These are phyloP conservation scores for Callimorpha dominula DNA, from an alignment of 2,888 invertebrate genomes.

Conservation along the genomic window DNA sequence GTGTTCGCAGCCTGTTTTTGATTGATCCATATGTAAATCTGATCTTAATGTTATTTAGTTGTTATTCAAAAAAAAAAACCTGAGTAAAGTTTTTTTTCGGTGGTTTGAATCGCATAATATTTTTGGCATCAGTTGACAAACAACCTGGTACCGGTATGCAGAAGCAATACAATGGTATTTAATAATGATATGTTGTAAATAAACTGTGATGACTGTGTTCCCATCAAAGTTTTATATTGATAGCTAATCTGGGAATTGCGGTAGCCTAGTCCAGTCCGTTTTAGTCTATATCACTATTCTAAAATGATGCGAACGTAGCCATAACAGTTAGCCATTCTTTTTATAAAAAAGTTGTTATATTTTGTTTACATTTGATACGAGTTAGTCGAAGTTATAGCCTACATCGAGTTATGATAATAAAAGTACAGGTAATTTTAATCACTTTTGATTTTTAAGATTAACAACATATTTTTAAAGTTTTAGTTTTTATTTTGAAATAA, in stretches of 20 bases:
- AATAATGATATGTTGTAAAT: slow-evolving; percentile 43
- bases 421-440: slow-evolving; percentile 83
- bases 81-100: slow-evolving; percentile 25
- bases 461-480: slow-evolving; percentile 75
- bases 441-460: slow-evolving; percentile 73
- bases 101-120: slow-evolving; percentile 48
- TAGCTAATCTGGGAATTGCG: slow-evolving; percentile 39
- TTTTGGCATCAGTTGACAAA: slow-evolving; percentile 45
- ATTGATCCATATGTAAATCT: slow-evolving; percentile 31
- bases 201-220: slow-evolving; percentile 59
- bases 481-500: slow-evolving; percentile 75
- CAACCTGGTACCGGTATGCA: slow-evolving; percentile 32
- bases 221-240: slow-evolving; percentile 52
- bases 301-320: slow-evolving; percentile 62
- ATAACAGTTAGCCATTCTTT: slow-evolving; percentile 63
- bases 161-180: slow-evolving; percentile 30
- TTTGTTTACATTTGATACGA: slow-evolving; percentile 80
- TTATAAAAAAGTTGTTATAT: slow-evolving; percentile 68
- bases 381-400: slow-evolving; percentile 72
- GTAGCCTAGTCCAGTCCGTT: slow-evolving; percentile 60
- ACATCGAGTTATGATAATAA: slow-evolving; percentile 84
- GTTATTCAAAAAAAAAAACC: slow-evolving; percentile 34
- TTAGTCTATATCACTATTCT: slow-evolving; percentile 31
- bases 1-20: background rate
- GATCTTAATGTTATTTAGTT: slow-evolving; percentile 49